A percentile compares a stretch with the other conserved stretches of the same genome.
Evolutionary conservation across 2,113 vertebrate genomes (phyloP).

Genomic region (Odocoileus virginianus): DNA sequence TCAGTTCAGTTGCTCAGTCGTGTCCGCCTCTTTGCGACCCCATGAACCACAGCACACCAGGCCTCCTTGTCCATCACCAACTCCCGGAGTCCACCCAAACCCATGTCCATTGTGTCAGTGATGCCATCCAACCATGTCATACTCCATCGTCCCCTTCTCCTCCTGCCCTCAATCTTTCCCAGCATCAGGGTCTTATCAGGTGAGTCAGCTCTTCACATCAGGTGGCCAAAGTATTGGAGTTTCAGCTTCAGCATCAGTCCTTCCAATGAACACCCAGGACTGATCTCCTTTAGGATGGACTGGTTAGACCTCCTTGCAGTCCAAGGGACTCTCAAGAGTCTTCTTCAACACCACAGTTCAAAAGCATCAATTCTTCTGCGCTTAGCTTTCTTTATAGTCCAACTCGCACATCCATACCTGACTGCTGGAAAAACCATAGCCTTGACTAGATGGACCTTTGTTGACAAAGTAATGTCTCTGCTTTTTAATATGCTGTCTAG

Average conservation of each 20-base stretch:
- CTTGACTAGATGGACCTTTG: neutral
- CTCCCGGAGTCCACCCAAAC: neutral
- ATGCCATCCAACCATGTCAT: neutral
- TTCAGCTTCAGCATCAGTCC: neutral
- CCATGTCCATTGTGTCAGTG: neutral
- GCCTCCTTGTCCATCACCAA: neutral
- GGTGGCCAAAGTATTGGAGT: neutral
- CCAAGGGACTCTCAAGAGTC: neutral
- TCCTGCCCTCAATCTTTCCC: neutral
- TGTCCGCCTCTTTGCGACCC: neutral
- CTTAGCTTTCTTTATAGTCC: neutral
- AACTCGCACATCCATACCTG: neutral
- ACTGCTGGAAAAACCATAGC: neutral
- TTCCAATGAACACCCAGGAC: neutral
- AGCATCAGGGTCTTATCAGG: neutral
- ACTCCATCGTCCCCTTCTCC: neutral
- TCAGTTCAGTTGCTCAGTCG: neutral
- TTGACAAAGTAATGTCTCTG: neutral
- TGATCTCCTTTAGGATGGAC: neutral
- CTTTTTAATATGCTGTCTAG: neutral
- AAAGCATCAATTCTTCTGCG: neutral
- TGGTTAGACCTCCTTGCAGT: neutral
- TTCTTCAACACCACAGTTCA: neutral
- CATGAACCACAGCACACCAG: neutral
- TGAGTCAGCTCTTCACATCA: neutral